These are phyloP conservation scores for Trypoxylus dichotomus DNA, from an alignment of 1,140 invertebrate species.

Conservation along the genomic window DNA sequence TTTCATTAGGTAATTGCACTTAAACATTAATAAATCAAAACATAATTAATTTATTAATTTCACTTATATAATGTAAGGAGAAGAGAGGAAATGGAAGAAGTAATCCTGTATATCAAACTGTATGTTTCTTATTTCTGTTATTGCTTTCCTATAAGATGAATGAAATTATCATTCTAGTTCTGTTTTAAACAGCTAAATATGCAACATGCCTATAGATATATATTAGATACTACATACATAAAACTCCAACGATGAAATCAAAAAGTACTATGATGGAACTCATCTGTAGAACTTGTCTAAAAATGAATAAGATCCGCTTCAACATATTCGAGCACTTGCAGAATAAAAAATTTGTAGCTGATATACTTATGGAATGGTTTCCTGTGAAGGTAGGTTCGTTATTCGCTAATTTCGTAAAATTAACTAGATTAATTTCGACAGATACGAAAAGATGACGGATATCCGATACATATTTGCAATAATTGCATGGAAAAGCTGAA, in stretches of 20 bases:
- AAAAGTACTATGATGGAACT: not conserved
- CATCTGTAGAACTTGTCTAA: not conserved
- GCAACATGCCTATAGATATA: too few relatives aligned
- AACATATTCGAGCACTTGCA: constrained; percentile 3
- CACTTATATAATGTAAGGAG: too few relatives aligned
- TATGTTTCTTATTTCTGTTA: too few relatives aligned
- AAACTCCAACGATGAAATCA: not conserved
- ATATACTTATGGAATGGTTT: not conserved
- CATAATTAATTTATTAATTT: too few relatives aligned
- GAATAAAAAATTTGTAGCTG: not conserved
- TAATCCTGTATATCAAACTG: too few relatives aligned
- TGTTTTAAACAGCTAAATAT: too few relatives aligned
- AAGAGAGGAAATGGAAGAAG: too few relatives aligned
- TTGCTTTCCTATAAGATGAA: too few relatives aligned
- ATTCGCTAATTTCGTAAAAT: not conserved
- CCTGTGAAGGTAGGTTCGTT: not conserved
- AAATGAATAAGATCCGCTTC: not conserved
- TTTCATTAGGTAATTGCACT: too few relatives aligned
- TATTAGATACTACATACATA: not conserved
- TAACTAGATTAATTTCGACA: not conserved
- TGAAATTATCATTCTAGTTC: too few relatives aligned
- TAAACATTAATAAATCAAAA: too few relatives aligned
- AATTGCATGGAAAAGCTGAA: not conserved
- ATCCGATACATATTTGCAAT: not conserved
- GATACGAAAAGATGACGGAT: not conserved